Base-by-base conservation (phyloP, 2,888 invertebrate species). In the Scrobipalpa atriplicella region DNA sequence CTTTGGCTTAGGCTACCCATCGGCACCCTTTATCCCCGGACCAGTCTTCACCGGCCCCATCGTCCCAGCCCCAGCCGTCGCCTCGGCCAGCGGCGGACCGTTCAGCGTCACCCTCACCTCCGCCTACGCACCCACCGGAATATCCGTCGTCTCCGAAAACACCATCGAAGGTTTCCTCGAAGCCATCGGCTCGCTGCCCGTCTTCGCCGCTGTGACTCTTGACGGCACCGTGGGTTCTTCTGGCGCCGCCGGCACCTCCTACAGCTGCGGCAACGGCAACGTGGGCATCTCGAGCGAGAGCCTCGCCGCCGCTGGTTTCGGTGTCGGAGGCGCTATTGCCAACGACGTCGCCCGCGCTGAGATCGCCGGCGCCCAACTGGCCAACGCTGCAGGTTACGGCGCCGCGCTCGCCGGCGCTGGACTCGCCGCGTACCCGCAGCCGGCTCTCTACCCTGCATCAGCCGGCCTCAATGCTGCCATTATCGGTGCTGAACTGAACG, bases 101-200 rank as follows among this genome's bases (percentile, higher is more conserved):
- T 62, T 74, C 7, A 66, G 68, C 1, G 70, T 75, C 16, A 65
- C 68, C 52, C 73, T 75, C 64, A 16, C 39, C 67, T 18, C 66
- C 71, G 41, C 74, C 73, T 68, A 73, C 51, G 62, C 75, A 0
- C 78, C 79, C 11, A 74, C 70, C 5, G 81, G 82, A 3, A 68
- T 84, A 8, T 74, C 75, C 11, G 71, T 82, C 38, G 58, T 76
- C 13, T 80, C 82, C 21, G 81, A 81, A 54, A 83, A 83, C 66
- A 70, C 72, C 0, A 77, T 79, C 54, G 81, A 80, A 67, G 83
- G 83, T 8, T 66, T 73, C 9, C 66, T 83, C 1, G 62, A 67
- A 1, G 78, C 80, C 0, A 69, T 69, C 60, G 86, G 86, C 56
- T 76, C 80, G 54, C 69, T 86, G 38, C 86, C 83, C 2, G 83